Conservation (phyloP, 2,888 invertebrate species). For the Volucella inflata region DNA sequence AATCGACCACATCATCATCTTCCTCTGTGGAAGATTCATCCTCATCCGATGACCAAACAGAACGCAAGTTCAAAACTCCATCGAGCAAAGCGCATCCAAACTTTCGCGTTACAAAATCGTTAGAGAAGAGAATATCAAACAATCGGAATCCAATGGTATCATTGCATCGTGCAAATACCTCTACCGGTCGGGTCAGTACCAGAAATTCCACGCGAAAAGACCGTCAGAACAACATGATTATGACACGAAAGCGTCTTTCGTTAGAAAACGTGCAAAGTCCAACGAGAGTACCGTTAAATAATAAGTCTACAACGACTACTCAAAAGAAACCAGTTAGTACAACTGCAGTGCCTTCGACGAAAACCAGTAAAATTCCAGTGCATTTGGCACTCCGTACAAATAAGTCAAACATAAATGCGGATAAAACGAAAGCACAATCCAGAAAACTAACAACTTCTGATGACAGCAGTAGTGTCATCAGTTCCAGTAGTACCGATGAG, state of each 20-base stretch:
- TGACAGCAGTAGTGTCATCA: background rate
- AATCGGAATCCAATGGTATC: constrained; percentile 30
- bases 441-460: background rate
- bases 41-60: constrained; percentile 32
- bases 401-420: constrained; percentile 28
- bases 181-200: constrained; percentile 75
- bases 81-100: background rate
- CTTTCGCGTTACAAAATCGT: constrained; percentile 3
- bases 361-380: constrained; percentile 46
- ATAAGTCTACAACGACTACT: background rate
- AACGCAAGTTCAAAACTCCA: constrained; percentile 2
- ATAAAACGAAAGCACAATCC: constrained; percentile 18
- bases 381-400: constrained; percentile 49
- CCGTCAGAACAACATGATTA: constrained; percentile 76
- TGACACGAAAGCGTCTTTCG: constrained; percentile 80
- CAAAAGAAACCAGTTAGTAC: constrained; percentile 35
- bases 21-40: constrained; percentile 18
- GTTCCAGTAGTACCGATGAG: constrained; percentile 9
- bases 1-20: constrained; percentile 20
- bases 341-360: constrained; percentile 55
- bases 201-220: constrained; percentile 78
- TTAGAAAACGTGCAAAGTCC: constrained; percentile 76
- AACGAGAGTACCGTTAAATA: constrained; percentile 48
- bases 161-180: constrained; percentile 24
- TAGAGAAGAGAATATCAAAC: constrained; percentile 15